A percentile compares a stretch with the other conserved stretches of the same genome.
Conservation (phyloP, 2,888 invertebrate genomes). For the Globia sparganii region DNA sequence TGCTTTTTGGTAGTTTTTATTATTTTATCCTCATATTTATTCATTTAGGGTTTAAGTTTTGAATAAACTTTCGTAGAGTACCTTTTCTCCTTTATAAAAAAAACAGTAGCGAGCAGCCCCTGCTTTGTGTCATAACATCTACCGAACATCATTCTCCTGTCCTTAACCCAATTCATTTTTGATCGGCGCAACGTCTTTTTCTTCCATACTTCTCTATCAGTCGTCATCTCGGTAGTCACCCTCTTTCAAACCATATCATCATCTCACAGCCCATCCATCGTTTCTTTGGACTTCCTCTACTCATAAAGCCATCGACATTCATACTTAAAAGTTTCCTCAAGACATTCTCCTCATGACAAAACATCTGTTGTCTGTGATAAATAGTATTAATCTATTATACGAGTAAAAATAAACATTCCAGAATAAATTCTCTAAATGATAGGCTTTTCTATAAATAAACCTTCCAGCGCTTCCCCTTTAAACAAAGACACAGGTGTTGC, state of each 20-base stretch:
- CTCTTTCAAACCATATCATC: too few species aligned
- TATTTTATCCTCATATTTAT: too few species aligned
- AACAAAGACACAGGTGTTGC: constrained; percentile 25
- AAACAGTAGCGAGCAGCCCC: not conserved
- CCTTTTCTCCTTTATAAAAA: not conserved
- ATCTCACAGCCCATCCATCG: too few species aligned
- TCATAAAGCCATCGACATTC: too few species aligned
- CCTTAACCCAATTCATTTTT: not conserved
- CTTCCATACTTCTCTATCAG: too few species aligned
- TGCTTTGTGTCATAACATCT: not conserved
- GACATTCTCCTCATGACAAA: not conserved
- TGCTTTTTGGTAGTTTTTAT: too few species aligned
- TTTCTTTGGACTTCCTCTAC: too few species aligned
- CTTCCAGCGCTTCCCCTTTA: too few species aligned
- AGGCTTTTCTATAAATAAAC: not conserved
- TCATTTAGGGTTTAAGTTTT: not conserved
- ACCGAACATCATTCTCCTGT: not conserved
- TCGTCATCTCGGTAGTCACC: not conserved
- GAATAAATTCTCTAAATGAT: not conserved
- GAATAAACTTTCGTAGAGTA: not conserved
- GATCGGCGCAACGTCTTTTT: too few species aligned
- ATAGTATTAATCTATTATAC: not conserved
- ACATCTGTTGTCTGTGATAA: not conserved
- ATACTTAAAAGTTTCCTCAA: too few species aligned
- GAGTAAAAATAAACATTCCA: not conserved